phyloP scores from a whole-genome alignment of 2,888 invertebrate genomes.

The Erebia aethiops region DNA sequence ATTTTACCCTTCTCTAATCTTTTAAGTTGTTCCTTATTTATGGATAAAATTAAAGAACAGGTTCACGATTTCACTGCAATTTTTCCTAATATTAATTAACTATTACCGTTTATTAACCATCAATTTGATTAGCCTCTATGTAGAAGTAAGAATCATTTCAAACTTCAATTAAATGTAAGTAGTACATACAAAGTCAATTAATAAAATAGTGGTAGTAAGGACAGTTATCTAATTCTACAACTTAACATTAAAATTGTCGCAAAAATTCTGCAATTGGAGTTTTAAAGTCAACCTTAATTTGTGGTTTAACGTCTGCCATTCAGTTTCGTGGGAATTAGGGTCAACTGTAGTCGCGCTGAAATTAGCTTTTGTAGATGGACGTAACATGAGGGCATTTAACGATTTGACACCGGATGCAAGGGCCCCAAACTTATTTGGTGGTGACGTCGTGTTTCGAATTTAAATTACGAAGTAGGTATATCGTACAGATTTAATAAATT shows the following conservation, averaged over 20 bases:
- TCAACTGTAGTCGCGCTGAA: slow-evolving; percentile 45
- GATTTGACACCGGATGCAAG: neutral
- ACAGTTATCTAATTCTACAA: slow-evolving; percentile 33
- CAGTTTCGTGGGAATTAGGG: slow-evolving; percentile 46
- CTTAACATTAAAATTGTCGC: slow-evolving; percentile 42
- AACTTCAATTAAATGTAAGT: too few relatives aligned
- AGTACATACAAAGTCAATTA: neutral
- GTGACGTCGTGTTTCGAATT: neutral
- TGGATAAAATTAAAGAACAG: neutral
- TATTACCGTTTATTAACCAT: neutral
- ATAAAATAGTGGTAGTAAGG: neutral
- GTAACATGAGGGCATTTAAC: neutral
- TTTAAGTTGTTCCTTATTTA: neutral
- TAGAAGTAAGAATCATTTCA: too few relatives aligned
- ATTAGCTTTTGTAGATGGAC: slow-evolving; percentile 40
- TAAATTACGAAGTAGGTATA: neutral
- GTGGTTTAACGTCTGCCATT: slow-evolving; percentile 53
- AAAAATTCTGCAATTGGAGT: slow-evolving; percentile 48
- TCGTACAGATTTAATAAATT: too few relatives aligned
- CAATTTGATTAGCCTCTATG: neutral
- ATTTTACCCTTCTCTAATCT: neutral
- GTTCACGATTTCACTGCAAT: neutral
- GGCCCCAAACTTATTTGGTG: neutral
- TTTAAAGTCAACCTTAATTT: slow-evolving; percentile 51
- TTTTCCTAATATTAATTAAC: too few relatives aligned